Conservation (phyloP, 1,140 invertebrate species). For the Callitettix versicolor region DNA sequence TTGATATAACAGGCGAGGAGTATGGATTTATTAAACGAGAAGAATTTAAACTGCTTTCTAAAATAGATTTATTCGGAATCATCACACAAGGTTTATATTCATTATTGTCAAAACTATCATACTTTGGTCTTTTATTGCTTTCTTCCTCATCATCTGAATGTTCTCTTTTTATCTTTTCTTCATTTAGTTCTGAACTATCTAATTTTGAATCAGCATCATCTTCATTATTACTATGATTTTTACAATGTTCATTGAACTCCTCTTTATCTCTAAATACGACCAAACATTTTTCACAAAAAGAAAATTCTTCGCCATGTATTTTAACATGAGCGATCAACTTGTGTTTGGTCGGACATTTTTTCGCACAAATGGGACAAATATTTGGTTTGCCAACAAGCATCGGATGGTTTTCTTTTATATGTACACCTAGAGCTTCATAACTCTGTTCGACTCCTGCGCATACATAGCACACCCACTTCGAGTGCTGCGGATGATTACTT, state of each 20-base stretch:
- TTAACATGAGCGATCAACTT: conserved; percentile 50
- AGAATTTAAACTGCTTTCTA: not conserved
- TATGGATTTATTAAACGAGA: not conserved
- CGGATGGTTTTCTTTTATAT: conserved; percentile 41
- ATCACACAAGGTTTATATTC: not conserved
- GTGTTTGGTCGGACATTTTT: conserved; percentile 47
- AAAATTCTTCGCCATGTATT: conserved; percentile 45
- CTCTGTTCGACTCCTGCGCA: conserved; percentile 44
- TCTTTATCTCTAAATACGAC: conserved; percentile 42
- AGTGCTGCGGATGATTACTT: conserved; percentile 27
- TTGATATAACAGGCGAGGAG: not conserved
- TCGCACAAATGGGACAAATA: conserved; percentile 48
- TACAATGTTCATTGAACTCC: conserved; percentile 36
- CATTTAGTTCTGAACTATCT: conserved; percentile 15
- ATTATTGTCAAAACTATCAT: conserved; percentile 1
- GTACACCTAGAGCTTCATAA: conserved; percentile 43
- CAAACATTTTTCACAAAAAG: conserved; percentile 46
- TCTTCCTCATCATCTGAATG: conserved; percentile 14
- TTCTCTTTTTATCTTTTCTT: conserved; percentile 15
- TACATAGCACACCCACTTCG: conserved; percentile 45
- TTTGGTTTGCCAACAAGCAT: conserved; percentile 39
- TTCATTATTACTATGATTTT: conserved; percentile 22
- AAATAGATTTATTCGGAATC: conserved; percentile 7
- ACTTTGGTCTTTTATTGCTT: not conserved
- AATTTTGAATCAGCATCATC: conserved; percentile 17